Conservation (phyloP, 2,113 vertebrate species). For the Vulpes vulpes region DNA sequence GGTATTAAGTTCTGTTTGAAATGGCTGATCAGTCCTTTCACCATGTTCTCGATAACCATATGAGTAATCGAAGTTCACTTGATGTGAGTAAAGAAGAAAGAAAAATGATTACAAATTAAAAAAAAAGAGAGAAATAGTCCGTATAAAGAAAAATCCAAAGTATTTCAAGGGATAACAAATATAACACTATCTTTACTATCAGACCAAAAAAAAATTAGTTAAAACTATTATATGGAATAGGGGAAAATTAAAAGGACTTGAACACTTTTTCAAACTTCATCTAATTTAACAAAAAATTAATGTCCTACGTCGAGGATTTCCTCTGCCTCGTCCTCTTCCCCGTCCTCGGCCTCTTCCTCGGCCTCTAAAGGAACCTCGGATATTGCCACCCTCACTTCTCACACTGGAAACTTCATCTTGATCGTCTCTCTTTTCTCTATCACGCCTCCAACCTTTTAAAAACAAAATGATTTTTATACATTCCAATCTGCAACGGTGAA, state of each 20-base stretch:
- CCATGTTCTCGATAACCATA: conserved; percentile 90
- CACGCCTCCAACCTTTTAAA: conserved; percentile 91
- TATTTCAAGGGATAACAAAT: conserved; percentile 9
- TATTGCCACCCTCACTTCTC: conserved; percentile 89
- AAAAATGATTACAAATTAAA: conserved; percentile 19
- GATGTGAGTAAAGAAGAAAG: conserved; percentile 61
- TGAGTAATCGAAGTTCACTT: conserved; percentile 94
- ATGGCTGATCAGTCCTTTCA: conserved; percentile 87
- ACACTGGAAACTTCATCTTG: conserved; percentile 91
- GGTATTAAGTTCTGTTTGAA: conserved; percentile 89
- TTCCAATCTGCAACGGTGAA: background rate
- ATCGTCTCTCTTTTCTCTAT: conserved; percentile 91
- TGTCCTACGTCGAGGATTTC: conserved; percentile 90
- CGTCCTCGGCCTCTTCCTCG: conserved; percentile 91
- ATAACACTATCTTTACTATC: conserved; percentile 32
- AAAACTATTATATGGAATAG: background rate
- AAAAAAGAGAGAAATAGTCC: conserved; percentile 31
- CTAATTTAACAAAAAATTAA: conserved; percentile 49
- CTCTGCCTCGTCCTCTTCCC: conserved; percentile 94
- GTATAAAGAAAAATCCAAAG: conserved; percentile 45
- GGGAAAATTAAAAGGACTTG: background rate
- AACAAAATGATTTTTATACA: conserved; percentile 67
- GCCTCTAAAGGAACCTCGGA: conserved; percentile 88
- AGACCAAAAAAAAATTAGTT: background rate
- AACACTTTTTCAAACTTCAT: background rate